These are phyloP conservation scores for Prionailurus bengalensis DNA, from an alignment of 2,113 vertebrate genomes.

Conservation along the genomic window DNA sequence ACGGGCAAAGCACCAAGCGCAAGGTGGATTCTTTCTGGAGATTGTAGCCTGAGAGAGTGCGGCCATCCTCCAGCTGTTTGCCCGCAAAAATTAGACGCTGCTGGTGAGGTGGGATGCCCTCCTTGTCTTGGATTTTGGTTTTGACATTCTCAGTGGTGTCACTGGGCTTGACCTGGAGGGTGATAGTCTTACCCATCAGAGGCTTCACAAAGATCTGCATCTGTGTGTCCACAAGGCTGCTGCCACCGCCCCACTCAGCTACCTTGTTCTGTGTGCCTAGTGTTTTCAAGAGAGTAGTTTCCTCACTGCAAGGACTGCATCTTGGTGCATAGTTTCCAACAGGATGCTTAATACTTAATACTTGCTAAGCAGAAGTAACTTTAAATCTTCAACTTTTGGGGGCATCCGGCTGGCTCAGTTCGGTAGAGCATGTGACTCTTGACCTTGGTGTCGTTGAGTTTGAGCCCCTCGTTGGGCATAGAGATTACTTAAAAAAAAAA, in stretches of 20 bases:
- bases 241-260: background rate
- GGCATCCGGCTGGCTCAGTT: background rate
- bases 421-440: background rate
- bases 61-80: background rate
- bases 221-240: background rate
- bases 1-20: background rate
- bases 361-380: constrained; percentile 23
- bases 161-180: background rate
- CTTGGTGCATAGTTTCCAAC: background rate
- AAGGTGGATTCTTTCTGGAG: background rate
- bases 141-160: background rate
- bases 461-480: background rate
- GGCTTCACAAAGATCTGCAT: background rate
- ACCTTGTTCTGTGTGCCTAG: background rate
- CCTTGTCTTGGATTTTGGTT: background rate
- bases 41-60: background rate
- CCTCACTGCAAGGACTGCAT: background rate
- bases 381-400: background rate
- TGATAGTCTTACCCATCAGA: background rate
- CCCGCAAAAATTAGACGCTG: background rate
- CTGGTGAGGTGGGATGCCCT: background rate
- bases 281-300: background rate
- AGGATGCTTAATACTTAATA: background rate
- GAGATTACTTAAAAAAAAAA: background rate
- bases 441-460: background rate